Evolutionary conservation across 2,113 vertebrate genomes (phyloP).

Genomic region (Corythornis vintsioides): DNA sequence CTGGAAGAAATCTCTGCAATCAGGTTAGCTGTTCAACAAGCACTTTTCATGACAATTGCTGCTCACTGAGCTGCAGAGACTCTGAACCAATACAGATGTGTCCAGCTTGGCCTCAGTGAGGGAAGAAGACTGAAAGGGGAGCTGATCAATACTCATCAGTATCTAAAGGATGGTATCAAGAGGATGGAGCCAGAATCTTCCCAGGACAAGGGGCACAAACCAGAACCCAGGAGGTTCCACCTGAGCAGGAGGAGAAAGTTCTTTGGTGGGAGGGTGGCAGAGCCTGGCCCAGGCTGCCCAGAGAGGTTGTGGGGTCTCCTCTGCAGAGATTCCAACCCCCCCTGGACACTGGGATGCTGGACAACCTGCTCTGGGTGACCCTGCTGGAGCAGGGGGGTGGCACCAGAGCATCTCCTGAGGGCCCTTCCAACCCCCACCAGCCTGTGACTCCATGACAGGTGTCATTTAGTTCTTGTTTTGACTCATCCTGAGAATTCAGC

Average conservation of each 20-base stretch:
- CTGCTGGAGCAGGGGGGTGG: too few species aligned
- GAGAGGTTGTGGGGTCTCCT: background rate
- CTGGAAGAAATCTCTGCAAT: conserved; percentile 21
- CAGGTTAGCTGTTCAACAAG: background rate
- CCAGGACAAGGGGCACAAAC: background rate
- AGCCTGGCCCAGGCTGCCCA: background rate
- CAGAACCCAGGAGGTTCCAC: background rate
- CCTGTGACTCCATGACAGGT: background rate
- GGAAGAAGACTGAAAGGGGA: background rate
- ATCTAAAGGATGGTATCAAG: background rate
- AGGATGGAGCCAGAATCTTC: background rate
- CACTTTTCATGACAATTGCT: background rate
- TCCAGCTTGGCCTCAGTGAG: background rate
- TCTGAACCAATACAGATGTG: background rate
- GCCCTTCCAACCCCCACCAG: too few species aligned
- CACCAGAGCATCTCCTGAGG: too few species aligned
- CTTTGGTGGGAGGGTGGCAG: background rate
- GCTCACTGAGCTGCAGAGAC: background rate
- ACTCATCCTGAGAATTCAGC: background rate
- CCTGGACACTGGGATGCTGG: background rate
- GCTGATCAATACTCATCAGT: background rate
- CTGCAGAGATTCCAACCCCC: background rate
- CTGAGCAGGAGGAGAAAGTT: background rate
- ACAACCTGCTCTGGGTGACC: too few species aligned
- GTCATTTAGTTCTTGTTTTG: background rate